These are phyloP conservation scores for Catostylus mosaicus DNA, from an alignment of 30 jellyfish, hydroid and myxozoan genomes.

Conservation along the genomic window DNA sequence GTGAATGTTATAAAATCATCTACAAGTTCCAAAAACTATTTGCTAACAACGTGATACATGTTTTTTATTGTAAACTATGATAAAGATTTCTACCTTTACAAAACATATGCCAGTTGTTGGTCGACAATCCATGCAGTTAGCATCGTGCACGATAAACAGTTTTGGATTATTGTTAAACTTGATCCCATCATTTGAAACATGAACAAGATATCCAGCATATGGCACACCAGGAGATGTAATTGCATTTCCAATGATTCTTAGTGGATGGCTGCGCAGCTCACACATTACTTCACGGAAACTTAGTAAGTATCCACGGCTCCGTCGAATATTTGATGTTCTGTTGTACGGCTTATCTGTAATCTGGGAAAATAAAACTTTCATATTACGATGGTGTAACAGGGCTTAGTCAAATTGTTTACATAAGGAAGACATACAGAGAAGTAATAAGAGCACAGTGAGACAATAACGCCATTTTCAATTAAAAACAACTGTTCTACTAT, in stretches of 20 bases:
- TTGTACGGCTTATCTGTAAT: constrained; percentile 35
- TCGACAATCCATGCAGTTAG: constrained; percentile 85
- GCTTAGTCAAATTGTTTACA: too few relatives aligned
- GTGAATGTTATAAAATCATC: too few relatives aligned
- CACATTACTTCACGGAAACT: constrained; percentile 85
- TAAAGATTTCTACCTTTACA: constrained; percentile 81
- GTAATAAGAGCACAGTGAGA: neutral
- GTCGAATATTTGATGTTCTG: neutral
- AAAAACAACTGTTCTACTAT: too few relatives aligned
- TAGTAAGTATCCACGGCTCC: constrained; percentile 54
- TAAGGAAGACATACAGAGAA: neutral
- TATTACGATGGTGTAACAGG: too few relatives aligned
- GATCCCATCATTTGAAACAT: constrained; percentile 75
- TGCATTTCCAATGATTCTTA: constrained; percentile 45
- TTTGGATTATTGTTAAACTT: constrained; percentile 55
- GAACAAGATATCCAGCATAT: constrained; percentile 75
- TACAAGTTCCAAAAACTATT: too few relatives aligned
- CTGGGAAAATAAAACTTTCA: neutral
- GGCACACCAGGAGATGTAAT: constrained; percentile 59
- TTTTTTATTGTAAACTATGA: too few relatives aligned
- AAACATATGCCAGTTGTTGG: constrained; percentile 58
- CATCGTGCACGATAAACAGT: constrained; percentile 69
- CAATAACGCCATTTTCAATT: neutral
- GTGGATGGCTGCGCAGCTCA: constrained; percentile 55
- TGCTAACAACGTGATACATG: too few relatives aligned